Base-by-base conservation (phyloP, 2,113 vertebrate genomes). In the Gallinago undulata region DNA sequence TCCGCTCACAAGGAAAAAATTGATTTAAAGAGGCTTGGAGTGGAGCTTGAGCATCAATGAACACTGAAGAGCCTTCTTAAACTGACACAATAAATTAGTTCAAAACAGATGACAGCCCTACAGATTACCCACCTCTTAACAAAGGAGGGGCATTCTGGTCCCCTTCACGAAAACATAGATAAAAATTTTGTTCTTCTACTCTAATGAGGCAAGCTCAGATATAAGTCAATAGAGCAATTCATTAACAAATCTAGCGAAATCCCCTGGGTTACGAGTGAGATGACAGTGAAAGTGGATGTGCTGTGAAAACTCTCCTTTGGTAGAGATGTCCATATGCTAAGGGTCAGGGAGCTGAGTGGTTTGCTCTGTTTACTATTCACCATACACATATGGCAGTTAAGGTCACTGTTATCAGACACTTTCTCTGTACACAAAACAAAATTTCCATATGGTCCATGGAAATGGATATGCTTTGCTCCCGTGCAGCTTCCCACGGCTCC, bases 391-490 rank as follows among this genome's bases (percentile, higher is more conserved):
- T 98, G 98, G 98, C 98, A 98, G 98, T 98, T 99, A 98, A 98
- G 99, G 99, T 99, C 98, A 99, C 97, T 97, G 97, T 98, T 98
- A 98, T 99, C 98, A 98, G 98, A 98, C 98, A 98, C 98, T 98
- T 98, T 98, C 98, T 98, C 98, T 97, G 98, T 98, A 96, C 98
- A 99, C 99, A 99, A 98, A 99, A 98, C 99, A 98, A 98, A 98
- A 99, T 99, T 99, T 99, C 99, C 99, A 99, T 99, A 99, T 99
- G 99, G 99, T 98, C 98, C 98, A 98, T 99, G 98, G 98, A 99
- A 99, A 98, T 98, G 98, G 98, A 99, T 98, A 98, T 90, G 98
- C 98, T 97, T 24, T 97, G 97, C 97, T 98, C 97, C 97, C 91
- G 93, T 98, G 97, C 98, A 96, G 98, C 99, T 99, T 99, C 99